phyloP scores from a whole-genome alignment of 2,797 vertebrate genomes.

The Intellagama lesueurii region DNA sequence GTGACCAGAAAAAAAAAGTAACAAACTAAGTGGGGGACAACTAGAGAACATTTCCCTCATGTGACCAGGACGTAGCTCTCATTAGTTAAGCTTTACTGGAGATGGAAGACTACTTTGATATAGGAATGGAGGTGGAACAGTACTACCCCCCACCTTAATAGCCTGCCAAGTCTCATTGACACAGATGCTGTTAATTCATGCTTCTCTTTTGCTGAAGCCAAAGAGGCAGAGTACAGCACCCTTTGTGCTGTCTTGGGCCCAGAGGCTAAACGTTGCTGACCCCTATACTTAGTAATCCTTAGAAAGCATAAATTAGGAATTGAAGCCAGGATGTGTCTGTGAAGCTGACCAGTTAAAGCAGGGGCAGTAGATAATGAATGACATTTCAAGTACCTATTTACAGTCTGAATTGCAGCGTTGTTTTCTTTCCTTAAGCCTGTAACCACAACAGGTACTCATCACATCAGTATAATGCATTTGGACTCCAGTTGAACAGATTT shows the following conservation, averaged over 20 bases:
- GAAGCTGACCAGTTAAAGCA: neutral
- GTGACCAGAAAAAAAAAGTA: too few relatives aligned
- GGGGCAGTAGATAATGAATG: neutral
- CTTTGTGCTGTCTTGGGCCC: neutral
- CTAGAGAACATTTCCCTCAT: too few relatives aligned
- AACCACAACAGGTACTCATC: neutral
- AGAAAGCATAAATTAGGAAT: neutral
- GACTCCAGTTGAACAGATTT: slow-evolving; percentile 26
- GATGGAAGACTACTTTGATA: neutral
- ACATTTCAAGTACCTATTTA: neutral
- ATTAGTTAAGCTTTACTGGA: neutral
- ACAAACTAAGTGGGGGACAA: too few relatives aligned
- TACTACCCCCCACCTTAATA: neutral
- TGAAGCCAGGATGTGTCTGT: neutral
- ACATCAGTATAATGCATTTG: slow-evolving; percentile 22
- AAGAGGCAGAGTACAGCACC: neutral
- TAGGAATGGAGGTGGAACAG: neutral
- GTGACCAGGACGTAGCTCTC: too few relatives aligned
- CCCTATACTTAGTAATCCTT: neutral
- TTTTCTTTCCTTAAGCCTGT: slow-evolving; percentile 9
- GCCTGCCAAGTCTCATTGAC: neutral
- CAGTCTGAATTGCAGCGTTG: slow-evolving; percentile 16
- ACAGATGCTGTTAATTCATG: neutral
- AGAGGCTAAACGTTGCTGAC: too few relatives aligned
- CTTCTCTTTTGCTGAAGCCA: neutral